Percentiles rank a stretch among this genome's conserved stretches.
phyloP scores from a whole-genome alignment of 2,797 vertebrate species.

The Gallinago stenura region DNA sequence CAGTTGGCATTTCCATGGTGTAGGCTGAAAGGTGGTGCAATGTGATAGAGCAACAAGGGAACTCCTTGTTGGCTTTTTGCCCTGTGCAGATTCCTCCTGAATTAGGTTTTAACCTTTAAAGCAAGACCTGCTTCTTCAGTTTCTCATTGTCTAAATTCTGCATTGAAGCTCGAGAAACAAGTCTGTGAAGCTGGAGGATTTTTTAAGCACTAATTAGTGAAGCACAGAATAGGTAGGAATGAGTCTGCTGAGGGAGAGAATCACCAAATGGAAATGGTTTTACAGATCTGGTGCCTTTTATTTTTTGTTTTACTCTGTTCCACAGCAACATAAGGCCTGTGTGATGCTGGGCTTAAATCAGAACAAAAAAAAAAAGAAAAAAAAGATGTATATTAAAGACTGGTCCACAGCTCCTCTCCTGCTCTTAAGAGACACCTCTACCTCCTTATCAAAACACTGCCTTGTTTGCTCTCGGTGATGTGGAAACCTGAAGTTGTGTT shows the following conservation, averaged over 20 bases:
- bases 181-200: neutral
- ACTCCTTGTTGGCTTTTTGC: constrained; percentile 43
- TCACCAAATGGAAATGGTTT: neutral
- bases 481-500: neutral
- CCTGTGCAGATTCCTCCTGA: constrained; percentile 31
- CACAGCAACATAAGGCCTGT: neutral
- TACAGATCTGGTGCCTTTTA: neutral
- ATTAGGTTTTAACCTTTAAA: constrained; percentile 51
- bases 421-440: neutral
- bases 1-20: neutral
- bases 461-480: neutral
- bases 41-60: constrained; percentile 18
- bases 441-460: neutral
- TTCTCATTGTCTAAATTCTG: constrained; percentile 16
- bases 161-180: constrained; percentile 14
- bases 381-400: neutral
- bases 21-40: neutral
- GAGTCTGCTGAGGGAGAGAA: neutral
- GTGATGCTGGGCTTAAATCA: neutral
- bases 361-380: neutral
- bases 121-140: constrained; percentile 2
- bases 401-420: neutral
- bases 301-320: neutral
- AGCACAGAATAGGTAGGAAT: neutral
- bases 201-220: neutral